These are phyloP conservation scores for Drosophila villosipedis DNA, from an alignment of 2,888 invertebrate species.

Conservation along the genomic window DNA sequence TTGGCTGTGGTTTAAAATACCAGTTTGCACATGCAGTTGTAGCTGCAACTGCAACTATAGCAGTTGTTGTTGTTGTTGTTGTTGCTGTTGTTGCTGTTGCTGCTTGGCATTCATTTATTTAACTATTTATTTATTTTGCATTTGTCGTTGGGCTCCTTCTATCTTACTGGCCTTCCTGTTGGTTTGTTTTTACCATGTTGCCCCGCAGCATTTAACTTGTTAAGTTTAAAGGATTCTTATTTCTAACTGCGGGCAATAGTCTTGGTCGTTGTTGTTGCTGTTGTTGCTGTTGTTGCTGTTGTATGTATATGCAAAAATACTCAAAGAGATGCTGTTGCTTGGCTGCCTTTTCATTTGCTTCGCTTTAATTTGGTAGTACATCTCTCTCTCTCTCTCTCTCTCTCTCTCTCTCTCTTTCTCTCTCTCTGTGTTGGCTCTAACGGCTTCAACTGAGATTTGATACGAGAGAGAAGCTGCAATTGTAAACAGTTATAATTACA, in stretches of 20 bases:
- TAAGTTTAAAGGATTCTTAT: slow-evolving; percentile 46
- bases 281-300: neutral
- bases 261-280: slow-evolving; percentile 2
- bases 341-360: slow-evolving; percentile 14
- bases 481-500: slow-evolving; percentile 65
- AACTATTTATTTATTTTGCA: slow-evolving; percentile 63
- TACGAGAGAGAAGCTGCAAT: slow-evolving; percentile 44
- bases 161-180: neutral
- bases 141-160: slow-evolving; percentile 24
- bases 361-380: slow-evolving; percentile 46
- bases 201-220: slow-evolving; percentile 38
- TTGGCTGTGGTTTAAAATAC: slow-evolving; percentile 40
- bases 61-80: slow-evolving; percentile 7
- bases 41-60: neutral
- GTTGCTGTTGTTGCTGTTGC: slow-evolving; percentile 23
- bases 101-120: slow-evolving; percentile 51
- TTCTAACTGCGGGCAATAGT: slow-evolving; percentile 20
- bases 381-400: neutral
- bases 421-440: slow-evolving; percentile 12
- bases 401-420: neutral
- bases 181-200: slow-evolving; percentile 5
- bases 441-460: slow-evolving; percentile 49
- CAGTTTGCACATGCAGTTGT: slow-evolving; percentile 42
- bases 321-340: slow-evolving; percentile 17
- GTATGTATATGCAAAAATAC: slow-evolving; percentile 14